Conservation (phyloP, 2,797 vertebrate genomes). For the Chromobotia macracanthus region DNA sequence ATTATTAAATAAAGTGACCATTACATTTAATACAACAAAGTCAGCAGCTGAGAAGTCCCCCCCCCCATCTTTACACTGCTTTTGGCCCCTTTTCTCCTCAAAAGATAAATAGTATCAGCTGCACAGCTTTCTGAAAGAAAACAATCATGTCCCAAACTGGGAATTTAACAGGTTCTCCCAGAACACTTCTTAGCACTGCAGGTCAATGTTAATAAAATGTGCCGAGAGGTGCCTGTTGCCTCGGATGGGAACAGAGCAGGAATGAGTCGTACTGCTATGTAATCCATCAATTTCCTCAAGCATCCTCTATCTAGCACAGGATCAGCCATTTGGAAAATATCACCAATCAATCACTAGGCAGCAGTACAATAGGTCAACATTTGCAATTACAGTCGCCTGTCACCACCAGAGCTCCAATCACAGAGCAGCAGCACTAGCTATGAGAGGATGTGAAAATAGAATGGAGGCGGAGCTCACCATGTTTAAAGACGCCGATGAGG, state of each 20-base stretch:
- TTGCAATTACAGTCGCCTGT: constrained; percentile 49
- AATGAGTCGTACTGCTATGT: not conserved
- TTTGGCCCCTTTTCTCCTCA: not conserved
- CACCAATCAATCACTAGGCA: constrained; percentile 67
- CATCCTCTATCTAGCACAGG: not conserved
- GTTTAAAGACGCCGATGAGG: constrained; percentile 96
- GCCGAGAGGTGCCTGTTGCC: constrained; percentile 38
- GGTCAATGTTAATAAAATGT: constrained; percentile 45
- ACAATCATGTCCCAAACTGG: constrained; percentile 17
- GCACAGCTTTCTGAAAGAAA: constrained; percentile 17
- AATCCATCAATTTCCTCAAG: constrained; percentile 10
- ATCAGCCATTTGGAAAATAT: constrained; percentile 11
- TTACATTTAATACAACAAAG: constrained; percentile 19
- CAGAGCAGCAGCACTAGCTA: constrained; percentile 56
- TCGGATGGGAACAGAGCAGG: no score
- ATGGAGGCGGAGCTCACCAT: constrained; percentile 79
- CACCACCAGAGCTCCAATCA: constrained; percentile 71
- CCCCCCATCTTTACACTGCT: not conserved
- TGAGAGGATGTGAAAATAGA: constrained; percentile 46
- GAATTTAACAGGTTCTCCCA: constrained; percentile 40
- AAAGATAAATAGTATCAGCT: constrained; percentile 35
- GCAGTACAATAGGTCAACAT: constrained; percentile 44
- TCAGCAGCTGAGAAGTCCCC: constrained; percentile 19
- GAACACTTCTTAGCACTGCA: constrained; percentile 37
- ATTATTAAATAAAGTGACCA: constrained; percentile 63